phyloP scores from a whole-genome alignment of 2,888 invertebrate species.

The Hipparchia sbordonii region DNA sequence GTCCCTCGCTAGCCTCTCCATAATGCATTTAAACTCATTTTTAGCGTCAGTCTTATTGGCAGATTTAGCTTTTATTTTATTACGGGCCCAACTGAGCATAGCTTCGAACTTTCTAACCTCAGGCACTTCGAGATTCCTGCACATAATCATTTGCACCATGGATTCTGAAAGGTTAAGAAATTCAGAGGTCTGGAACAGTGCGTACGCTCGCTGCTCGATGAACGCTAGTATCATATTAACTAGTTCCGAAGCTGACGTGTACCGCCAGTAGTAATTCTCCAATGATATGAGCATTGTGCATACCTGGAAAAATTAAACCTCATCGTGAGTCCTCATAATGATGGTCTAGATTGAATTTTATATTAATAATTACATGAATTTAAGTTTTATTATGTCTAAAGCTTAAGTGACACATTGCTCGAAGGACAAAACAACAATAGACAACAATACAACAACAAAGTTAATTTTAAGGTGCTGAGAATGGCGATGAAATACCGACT shows the following conservation, averaged over 20 bases:
- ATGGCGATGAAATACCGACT: too few species aligned
- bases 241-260: constrained; percentile 95
- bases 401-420: too few species aligned
- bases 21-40: constrained; percentile 95
- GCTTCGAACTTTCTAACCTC: constrained; percentile 96
- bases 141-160: constrained; percentile 97
- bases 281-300: constrained; percentile 95
- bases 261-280: constrained; percentile 98
- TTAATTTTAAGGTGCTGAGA: too few species aligned
- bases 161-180: constrained; percentile 95
- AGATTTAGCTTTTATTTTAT: constrained; percentile 91
- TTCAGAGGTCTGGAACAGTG: constrained; percentile 92
- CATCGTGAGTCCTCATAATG: neutral
- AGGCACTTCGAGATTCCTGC: constrained; percentile 93
- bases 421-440: too few species aligned
- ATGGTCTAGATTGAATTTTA: neutral
- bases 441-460: too few species aligned
- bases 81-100: constrained; percentile 94
- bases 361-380: neutral
- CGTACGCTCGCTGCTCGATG: constrained; percentile 93
- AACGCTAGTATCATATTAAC: constrained; percentile 97
- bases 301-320: constrained; percentile 76
- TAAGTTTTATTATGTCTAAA: neutral
- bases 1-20: constrained; percentile 95
- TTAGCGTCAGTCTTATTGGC: constrained; percentile 91